Evolutionary conservation across 2,888 invertebrate genomes (phyloP).

Genomic region (Megamerina dolium): DNA sequence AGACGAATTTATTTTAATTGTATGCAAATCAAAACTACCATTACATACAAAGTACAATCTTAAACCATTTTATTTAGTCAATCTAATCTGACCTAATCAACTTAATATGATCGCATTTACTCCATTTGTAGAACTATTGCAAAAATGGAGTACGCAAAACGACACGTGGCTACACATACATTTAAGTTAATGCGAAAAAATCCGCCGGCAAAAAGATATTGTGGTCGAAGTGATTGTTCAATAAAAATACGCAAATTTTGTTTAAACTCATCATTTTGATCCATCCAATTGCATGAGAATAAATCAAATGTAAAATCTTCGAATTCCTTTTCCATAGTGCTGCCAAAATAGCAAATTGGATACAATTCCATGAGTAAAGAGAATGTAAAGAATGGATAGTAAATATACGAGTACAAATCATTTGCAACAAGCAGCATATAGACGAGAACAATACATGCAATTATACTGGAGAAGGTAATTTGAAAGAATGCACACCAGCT

Average conservation of each 20-base stretch:
- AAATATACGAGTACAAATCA: conserved; percentile 11
- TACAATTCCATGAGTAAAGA: too few relatives aligned
- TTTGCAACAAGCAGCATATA: conserved; percentile 16
- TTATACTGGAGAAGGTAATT: conserved; percentile 15
- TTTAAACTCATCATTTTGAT: conserved; percentile 15
- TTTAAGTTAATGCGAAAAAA: conserved; percentile 19
- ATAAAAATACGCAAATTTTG: conserved; percentile 16
- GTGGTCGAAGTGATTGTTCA: conserved; percentile 10
- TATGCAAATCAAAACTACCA: too few relatives aligned
- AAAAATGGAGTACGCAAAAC: conserved; percentile 19
- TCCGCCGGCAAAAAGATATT: conserved; percentile 13
- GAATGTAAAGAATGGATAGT: conserved; percentile 14
- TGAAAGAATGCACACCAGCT: conserved; percentile 16
- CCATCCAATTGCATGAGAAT: conserved; percentile 20
- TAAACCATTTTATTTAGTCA: too few relatives aligned
- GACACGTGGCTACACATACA: conserved; percentile 15
- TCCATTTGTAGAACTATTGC: conserved; percentile 14
- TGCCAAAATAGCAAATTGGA: conserved; percentile 21
- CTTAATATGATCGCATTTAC: too few relatives aligned
- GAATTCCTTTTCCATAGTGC: conserved; percentile 17
- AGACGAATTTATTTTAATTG: too few relatives aligned
- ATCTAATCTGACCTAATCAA: too few relatives aligned
- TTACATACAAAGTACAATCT: too few relatives aligned
- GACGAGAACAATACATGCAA: conserved; percentile 16
- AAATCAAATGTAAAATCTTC: conserved; percentile 16